These are phyloP conservation scores for Nymphalis io DNA, from an alignment of 1,140 invertebrate species.

Conservation along the genomic window DNA sequence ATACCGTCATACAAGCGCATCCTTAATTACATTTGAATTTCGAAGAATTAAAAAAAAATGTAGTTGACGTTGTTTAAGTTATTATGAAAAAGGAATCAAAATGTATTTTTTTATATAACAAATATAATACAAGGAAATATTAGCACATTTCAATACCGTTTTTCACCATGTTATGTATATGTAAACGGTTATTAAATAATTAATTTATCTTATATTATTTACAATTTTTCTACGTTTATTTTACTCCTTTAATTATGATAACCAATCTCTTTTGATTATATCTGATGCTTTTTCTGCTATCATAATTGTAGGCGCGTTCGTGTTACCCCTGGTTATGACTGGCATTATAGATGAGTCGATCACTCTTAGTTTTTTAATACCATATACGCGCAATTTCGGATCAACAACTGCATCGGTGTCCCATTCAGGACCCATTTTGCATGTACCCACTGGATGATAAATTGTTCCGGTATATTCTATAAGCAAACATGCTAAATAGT, in stretches of 20 bases:
- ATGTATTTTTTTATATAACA: no score
- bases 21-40: no score
- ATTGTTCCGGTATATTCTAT: slow-evolving; percentile 86
- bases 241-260: slow-evolving; percentile 6
- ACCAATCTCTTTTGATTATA: slow-evolving; percentile 80
- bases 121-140: no score
- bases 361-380: slow-evolving; percentile 85
- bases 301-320: slow-evolving; percentile 83
- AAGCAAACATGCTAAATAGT: slow-evolving; percentile 85
- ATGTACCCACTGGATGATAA: slow-evolving; percentile 90
- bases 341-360: slow-evolving; percentile 89
- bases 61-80: no score
- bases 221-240: slow-evolving; percentile 1
- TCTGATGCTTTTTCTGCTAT: slow-evolving; percentile 83
- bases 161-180: no score
- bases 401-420: slow-evolving; percentile 88
- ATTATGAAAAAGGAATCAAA: no score
- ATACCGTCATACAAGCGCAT: no score
- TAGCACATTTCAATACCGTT: no score
- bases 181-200: neutral
- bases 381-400: slow-evolving; percentile 85
- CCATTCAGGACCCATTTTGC: slow-evolving; percentile 89
- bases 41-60: no score
- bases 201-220: slow-evolving; percentile 7
- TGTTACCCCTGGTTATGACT: slow-evolving; percentile 82